Evolutionary conservation across 2,888 invertebrate species (phyloP).

Genomic region (Tetheella fluctuosa): DNA sequence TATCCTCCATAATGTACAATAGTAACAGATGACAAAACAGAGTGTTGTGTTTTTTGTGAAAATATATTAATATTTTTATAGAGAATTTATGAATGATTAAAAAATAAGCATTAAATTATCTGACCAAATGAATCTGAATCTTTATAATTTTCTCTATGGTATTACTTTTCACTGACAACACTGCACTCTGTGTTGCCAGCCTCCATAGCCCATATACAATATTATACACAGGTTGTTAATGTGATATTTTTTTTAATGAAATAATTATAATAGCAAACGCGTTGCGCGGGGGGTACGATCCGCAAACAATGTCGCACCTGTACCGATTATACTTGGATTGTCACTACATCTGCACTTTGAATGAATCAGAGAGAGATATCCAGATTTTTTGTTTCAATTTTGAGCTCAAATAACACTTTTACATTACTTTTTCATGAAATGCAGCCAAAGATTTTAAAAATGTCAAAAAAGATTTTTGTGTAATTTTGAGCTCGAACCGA

Average conservation of each 20-base stretch:
- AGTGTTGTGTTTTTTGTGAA: slow-evolving; percentile 55
- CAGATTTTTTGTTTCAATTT: slow-evolving; percentile 2
- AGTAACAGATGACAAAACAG: slow-evolving; percentile 50
- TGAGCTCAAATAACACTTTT: slow-evolving; percentile 4
- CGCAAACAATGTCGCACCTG: slow-evolving; percentile 33
- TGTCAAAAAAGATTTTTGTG: background rate
- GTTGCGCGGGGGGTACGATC: slow-evolving; percentile 49
- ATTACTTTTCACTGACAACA: slow-evolving; percentile 37
- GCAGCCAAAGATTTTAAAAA: background rate
- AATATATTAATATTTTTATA: background rate
- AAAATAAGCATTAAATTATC: too few species aligned
- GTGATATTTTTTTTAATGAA: slow-evolving; percentile 66
- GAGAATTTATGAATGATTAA: background rate
- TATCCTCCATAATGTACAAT: slow-evolving; percentile 81
- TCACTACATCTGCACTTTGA: slow-evolving; percentile 58
- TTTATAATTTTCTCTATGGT: slow-evolving; percentile 12
- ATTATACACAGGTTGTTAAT: slow-evolving; percentile 71
- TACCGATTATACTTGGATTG: slow-evolving; percentile 54
- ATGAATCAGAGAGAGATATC: slow-evolving; percentile 49
- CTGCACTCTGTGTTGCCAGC: slow-evolving; percentile 53
- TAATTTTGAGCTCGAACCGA: background rate
- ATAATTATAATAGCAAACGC: slow-evolving; percentile 48
- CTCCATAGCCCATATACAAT: slow-evolving; percentile 79
- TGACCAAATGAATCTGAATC: too few species aligned
- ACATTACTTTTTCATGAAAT: background rate